phyloP scores from a whole-genome alignment of 1,140 invertebrate species.

The Bombus fervidus region DNA sequence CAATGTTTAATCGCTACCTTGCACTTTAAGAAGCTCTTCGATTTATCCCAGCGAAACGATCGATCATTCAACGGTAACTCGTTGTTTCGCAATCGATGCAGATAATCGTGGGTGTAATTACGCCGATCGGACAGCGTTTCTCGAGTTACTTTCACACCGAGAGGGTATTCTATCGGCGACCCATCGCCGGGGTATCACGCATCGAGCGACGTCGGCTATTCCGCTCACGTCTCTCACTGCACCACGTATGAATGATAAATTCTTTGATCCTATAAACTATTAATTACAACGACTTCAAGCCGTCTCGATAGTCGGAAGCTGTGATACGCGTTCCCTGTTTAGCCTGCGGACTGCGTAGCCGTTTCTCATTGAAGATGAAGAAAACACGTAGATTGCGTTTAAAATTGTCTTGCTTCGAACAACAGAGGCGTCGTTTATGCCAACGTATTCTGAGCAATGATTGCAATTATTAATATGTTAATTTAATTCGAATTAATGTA shows the following conservation, averaged over 20 bases:
- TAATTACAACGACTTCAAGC: constrained; percentile 13
- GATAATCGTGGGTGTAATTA: constrained; percentile 47
- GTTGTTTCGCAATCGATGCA: constrained; percentile 22
- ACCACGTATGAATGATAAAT: constrained; percentile 37
- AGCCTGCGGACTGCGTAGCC: neutral
- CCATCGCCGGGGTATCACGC: constrained; percentile 9
- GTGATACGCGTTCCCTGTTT: constrained; percentile 1
- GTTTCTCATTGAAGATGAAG: neutral
- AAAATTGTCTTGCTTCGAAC: too few species aligned
- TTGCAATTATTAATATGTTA: neutral
- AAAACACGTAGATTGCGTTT: neutral
- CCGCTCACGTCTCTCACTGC: constrained; percentile 13
- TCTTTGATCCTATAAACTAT: constrained; percentile 34
- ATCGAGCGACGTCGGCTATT: constrained; percentile 1
- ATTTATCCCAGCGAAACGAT: constrained; percentile 21
- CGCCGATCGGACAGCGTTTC: constrained; percentile 11
- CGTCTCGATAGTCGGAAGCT: neutral
- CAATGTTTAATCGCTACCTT: constrained; percentile 26
- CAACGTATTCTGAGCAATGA: neutral
- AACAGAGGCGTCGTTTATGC: neutral
- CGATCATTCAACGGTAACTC: constrained; percentile 30
- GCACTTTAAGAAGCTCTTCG: constrained; percentile 20
- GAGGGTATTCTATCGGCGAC: constrained; percentile 16
- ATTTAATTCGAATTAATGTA: neutral
- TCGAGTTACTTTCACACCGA: constrained; percentile 34